Evolutionary conservation across 2,888 invertebrate genomes (phyloP).

Genomic region (Calameuta idolon): DNA sequence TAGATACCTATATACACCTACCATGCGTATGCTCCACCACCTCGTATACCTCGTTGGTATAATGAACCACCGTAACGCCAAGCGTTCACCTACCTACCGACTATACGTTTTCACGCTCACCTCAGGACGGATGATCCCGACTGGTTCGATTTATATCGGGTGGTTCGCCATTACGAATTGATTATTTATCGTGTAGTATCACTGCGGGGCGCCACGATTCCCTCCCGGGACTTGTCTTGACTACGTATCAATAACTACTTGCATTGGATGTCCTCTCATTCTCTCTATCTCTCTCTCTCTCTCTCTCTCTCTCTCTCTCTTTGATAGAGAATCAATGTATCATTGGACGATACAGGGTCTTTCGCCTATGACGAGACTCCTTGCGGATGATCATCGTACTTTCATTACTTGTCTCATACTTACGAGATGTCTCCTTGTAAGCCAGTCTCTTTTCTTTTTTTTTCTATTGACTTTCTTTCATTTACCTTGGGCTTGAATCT

Average conservation of each 20-base stretch:
- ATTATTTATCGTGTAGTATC: conserved; percentile 49
- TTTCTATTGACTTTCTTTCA: not conserved
- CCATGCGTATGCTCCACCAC: conserved; percentile 25
- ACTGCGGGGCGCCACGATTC: not conserved
- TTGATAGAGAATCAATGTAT: not conserved
- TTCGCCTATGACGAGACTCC: not conserved
- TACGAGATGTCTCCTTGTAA: not conserved
- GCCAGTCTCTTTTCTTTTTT: not conserved
- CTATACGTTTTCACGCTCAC: conserved; percentile 36
- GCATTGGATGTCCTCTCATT: not conserved
- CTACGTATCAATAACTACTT: not conserved
- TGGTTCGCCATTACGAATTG: conserved; percentile 53
- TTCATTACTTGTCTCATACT: not conserved
- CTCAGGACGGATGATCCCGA: conserved; percentile 50
- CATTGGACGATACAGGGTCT: not conserved
- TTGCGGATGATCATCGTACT: not conserved
- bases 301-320: not conserved
- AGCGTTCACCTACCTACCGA: conserved; percentile 25
- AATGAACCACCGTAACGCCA: conserved; percentile 48
- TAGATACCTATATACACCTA: conserved; percentile 27
- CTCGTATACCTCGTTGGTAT: conserved; percentile 40
- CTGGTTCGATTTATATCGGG: conserved; percentile 47
- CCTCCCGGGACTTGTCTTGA: not conserved
- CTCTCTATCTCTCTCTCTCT: not conserved
- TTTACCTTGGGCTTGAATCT: not conserved